Evolutionary conservation across 2,113 vertebrate species (phyloP).

Genomic region (Thryonomys swinderianus): DNA sequence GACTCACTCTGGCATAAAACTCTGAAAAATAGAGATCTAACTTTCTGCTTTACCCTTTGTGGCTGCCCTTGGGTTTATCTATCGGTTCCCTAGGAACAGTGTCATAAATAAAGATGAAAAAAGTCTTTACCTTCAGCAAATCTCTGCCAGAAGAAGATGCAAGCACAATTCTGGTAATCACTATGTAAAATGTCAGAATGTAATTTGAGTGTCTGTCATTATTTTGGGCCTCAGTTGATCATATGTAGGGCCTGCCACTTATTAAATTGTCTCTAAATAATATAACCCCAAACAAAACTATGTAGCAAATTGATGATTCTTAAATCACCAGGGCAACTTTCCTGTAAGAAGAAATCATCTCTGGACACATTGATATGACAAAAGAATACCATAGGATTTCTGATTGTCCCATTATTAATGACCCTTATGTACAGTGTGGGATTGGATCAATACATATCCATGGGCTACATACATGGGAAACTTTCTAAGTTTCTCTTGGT

Average conservation of each 20-base stretch:
- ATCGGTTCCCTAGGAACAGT: background rate
- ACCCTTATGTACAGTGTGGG: background rate
- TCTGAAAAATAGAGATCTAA: background rate
- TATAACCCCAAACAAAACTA: background rate
- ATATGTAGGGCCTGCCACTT: background rate
- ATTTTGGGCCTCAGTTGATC: background rate
- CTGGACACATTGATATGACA: background rate
- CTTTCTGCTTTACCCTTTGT: background rate
- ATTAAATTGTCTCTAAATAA: background rate
- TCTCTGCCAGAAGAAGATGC: background rate
- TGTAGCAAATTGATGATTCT: background rate
- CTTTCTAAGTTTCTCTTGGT: no score
- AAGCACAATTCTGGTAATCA: background rate
- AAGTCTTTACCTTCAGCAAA: background rate
- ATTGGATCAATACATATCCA: background rate
- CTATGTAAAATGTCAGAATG: background rate
- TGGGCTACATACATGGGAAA: no score
- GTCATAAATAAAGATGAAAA: background rate
- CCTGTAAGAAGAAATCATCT: background rate
- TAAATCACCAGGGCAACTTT: background rate
- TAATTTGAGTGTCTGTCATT: background rate
- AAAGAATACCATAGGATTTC: background rate
- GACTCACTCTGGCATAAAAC: background rate
- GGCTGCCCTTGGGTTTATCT: background rate
- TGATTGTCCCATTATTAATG: background rate